These are phyloP conservation scores for Lacerta bilineata DNA, from an alignment of 2,797 vertebrate genomes.

Conservation along the genomic window DNA sequence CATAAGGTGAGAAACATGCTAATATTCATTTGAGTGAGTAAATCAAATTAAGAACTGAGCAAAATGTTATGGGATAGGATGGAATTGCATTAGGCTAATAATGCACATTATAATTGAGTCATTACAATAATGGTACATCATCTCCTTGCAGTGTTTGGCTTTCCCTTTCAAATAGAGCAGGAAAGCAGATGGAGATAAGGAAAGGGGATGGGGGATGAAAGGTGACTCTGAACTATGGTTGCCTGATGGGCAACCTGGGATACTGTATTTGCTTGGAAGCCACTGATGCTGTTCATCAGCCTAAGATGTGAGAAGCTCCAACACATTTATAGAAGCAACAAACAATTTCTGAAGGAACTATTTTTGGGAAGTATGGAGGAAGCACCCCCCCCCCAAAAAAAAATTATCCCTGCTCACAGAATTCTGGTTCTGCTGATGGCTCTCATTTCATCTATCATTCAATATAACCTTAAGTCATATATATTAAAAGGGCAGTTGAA, in stretches of 20 bases:
- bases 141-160: neutral
- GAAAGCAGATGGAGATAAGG: neutral
- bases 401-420: no score
- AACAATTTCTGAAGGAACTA: no score
- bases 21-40: neutral
- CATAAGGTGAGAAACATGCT: neutral
- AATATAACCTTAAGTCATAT: no score
- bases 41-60: neutral
- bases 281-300: no score
- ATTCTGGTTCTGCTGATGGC: no score
- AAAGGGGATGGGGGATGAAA: neutral
- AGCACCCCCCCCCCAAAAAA: no score
- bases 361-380: no score
- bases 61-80: slow-evolving; percentile 1
- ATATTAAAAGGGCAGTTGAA: no score
- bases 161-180: neutral
- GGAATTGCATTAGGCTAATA: neutral
- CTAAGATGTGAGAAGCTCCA: no score
- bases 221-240: neutral
- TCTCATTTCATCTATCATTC: no score
- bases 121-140: slow-evolving; percentile 13
- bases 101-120: neutral
- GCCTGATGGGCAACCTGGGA: neutral
- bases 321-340: no score
- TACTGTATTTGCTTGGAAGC: no score